These are phyloP conservation scores for Eristalinus sepulchralis DNA, from an alignment of 2,888 invertebrate species.

Conservation along the genomic window DNA sequence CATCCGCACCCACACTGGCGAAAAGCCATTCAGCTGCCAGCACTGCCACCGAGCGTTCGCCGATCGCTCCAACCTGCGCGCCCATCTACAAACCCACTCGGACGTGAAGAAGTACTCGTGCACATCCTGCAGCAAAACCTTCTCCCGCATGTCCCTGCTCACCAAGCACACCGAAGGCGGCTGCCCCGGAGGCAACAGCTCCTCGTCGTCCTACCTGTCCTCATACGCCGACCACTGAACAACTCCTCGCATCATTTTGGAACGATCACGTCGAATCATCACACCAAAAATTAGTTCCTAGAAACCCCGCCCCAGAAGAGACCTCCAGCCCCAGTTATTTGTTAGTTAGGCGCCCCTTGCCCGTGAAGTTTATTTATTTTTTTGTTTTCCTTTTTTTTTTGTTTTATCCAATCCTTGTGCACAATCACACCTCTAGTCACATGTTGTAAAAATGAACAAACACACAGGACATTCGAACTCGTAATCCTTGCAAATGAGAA, in stretches of 20 bases:
- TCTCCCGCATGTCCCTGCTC: constrained; percentile 97
- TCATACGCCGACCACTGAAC: constrained; percentile 58
- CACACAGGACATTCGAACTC: constrained; percentile 49
- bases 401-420: constrained; percentile 43
- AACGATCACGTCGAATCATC: constrained; percentile 32
- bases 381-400: constrained; percentile 17
- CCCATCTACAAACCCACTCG: constrained; percentile 98
- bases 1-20: constrained; percentile 98
- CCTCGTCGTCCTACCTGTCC: constrained; percentile 57
- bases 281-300: constrained; percentile 81
- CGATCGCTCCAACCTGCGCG: constrained; percentile 96
- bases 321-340: constrained; percentile 57
- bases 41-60: constrained; percentile 98
- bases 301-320: constrained; percentile 57
- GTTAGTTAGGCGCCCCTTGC: constrained; percentile 19
- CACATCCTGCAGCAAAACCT: constrained; percentile 95
- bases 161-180: constrained; percentile 97
- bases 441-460: constrained; percentile 52
- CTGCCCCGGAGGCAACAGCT: constrained; percentile 83
- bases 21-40: constrained; percentile 98
- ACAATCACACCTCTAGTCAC: constrained; percentile 64
- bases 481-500: constrained; percentile 65
- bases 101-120: constrained; percentile 99
- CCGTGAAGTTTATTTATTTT: constrained; percentile 33
- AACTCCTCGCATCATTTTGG: constrained; percentile 43